A percentile compares a stretch with the other conserved stretches of the same genome.
Conservation (phyloP, 2,797 vertebrate genomes). For the Tympanoctomys barrerae region DNA sequence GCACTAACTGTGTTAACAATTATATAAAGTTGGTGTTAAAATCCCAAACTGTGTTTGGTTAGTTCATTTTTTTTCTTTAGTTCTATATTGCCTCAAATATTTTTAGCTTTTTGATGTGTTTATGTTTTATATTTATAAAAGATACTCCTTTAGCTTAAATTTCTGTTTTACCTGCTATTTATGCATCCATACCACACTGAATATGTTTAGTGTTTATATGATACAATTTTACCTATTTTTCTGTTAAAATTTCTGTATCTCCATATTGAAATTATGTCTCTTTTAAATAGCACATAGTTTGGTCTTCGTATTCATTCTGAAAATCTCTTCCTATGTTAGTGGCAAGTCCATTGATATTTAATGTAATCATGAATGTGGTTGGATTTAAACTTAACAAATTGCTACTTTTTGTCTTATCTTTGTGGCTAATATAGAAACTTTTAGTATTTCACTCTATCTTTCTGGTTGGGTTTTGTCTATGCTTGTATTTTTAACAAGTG, state of each 20-base stretch:
- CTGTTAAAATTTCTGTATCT: background rate
- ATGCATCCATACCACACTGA: background rate
- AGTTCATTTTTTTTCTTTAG: background rate
- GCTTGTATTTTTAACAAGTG: background rate
- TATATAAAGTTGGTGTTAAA: background rate
- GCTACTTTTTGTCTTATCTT: background rate
- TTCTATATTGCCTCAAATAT: background rate
- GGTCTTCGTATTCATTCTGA: background rate
- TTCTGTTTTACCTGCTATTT: background rate
- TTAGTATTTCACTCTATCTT: background rate
- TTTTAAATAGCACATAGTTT: background rate
- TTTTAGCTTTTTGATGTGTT: background rate
- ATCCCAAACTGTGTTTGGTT: background rate
- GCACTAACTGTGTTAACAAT: background rate
- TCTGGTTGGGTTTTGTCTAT: background rate
- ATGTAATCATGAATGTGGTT: background rate
- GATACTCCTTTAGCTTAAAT: background rate
- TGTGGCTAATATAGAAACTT: background rate
- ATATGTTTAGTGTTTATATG: background rate
- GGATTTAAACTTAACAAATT: background rate
- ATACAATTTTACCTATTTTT: background rate
- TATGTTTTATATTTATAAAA: background rate
- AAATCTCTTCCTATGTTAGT: background rate
- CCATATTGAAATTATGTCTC: background rate
- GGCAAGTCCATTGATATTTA: background rate